Conservation (phyloP, 1,140 invertebrate genomes). For the Anastrepha obliqua region DNA sequence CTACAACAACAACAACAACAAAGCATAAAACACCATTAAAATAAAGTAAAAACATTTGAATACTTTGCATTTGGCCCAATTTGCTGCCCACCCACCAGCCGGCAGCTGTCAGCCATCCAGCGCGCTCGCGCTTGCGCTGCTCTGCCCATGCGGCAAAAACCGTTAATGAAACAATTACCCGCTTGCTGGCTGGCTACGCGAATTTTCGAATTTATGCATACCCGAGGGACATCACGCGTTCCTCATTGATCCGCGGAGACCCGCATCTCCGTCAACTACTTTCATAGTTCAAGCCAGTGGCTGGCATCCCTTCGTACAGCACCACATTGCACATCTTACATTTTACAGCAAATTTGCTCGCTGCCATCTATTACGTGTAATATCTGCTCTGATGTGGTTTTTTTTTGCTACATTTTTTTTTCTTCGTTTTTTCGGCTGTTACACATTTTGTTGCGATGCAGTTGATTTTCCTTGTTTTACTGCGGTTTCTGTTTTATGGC, state of each 20-base stretch:
- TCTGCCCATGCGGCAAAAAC: not conserved
- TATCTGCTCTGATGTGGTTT: not conserved
- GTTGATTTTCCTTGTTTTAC: not conserved
- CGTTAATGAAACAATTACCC: conserved; percentile 55
- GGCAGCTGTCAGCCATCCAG: not conserved
- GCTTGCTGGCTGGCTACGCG: not conserved
- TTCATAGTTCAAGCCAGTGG: conserved; percentile 39
- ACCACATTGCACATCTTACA: conserved; percentile 3
- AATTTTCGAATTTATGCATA: conserved; percentile 56
- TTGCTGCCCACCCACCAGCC: conserved; percentile 44
- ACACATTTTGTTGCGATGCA: conserved; percentile 20
- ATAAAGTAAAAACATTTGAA: not conserved
- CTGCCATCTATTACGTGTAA: conserved; percentile 12
- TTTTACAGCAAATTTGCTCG: not conserved
- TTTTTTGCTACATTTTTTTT: not conserved
- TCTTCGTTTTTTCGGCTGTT: not conserved
- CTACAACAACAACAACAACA: not conserved
- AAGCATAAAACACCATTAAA: not conserved
- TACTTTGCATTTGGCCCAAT: conserved; percentile 38
- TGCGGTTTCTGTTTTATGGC: conserved; percentile 13
- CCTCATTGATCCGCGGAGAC: conserved; percentile 72
- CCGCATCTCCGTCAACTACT: conserved; percentile 56
- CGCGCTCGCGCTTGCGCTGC: not conserved
- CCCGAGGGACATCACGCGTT: conserved; percentile 74
- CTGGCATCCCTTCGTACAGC: conserved; percentile 3